A percentile compares a stretch with the other conserved stretches of the same genome.
These are phyloP conservation scores for Drusus annulatus DNA, from an alignment of 1,140 invertebrate species.

Conservation along the genomic window DNA sequence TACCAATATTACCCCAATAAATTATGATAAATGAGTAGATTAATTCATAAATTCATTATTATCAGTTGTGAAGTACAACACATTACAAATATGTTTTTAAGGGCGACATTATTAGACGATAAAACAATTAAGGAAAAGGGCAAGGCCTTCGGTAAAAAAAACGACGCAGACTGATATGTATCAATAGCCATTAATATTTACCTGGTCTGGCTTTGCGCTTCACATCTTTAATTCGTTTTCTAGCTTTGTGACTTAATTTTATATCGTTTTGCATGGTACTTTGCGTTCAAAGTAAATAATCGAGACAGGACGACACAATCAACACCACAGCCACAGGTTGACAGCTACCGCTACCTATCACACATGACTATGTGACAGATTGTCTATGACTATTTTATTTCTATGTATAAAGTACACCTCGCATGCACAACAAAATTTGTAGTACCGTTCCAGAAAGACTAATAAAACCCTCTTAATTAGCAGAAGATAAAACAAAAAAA, in stretches of 20 bases:
- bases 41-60: no score
- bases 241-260: constrained; percentile 79
- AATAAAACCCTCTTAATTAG: no score
- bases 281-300: background rate
- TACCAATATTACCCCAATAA: no score
- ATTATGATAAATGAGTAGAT: no score
- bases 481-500: no score
- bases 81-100: no score
- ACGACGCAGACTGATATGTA: constrained; percentile 49
- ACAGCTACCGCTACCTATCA: constrained; percentile 29
- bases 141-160: constrained; percentile 30
- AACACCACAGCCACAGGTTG: constrained; percentile 46
- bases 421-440: no score
- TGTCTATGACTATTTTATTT: constrained; percentile 2
- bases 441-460: no score
- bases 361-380: constrained; percentile 12
- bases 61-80: no score
- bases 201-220: constrained; percentile 91
- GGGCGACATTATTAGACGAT: no score
- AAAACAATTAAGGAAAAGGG: constrained; percentile 12
- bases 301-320: background rate
- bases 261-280: constrained; percentile 47
- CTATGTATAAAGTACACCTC: background rate
- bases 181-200: constrained; percentile 65
- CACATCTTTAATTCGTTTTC: constrained; percentile 89